These are phyloP conservation scores for Orestias chungarensis DNA, from an alignment of 2,797 vertebrate species.

Conservation along the genomic window DNA sequence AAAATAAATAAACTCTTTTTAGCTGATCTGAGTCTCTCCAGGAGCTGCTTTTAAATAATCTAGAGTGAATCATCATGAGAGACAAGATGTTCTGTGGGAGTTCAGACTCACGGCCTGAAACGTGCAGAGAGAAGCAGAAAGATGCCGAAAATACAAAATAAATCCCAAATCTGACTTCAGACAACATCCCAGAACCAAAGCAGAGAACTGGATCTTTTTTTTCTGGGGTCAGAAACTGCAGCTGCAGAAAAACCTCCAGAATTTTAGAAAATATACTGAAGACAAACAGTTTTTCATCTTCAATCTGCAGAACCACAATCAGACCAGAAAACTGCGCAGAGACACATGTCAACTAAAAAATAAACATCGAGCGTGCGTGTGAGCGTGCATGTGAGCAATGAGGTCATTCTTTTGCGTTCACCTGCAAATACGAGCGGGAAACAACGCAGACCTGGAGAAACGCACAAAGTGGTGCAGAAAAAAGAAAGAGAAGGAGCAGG, in stretches of 20 bases:
- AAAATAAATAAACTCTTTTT: slow-evolving; percentile 8
- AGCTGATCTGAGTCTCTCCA: slow-evolving; percentile 8
- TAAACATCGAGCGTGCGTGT: neutral
- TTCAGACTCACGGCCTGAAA: neutral
- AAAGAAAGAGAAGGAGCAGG: accelerated
- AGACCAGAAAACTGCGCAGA: neutral
- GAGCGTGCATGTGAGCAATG: slow-evolving; percentile 40
- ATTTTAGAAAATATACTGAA: neutral
- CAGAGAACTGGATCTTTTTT: neutral
- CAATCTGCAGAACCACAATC: neutral
- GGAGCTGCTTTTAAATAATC: neutral
- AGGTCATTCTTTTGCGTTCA: slow-evolving; percentile 63
- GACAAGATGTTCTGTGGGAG: slow-evolving; percentile 3
- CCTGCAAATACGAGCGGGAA: slow-evolving; percentile 34
- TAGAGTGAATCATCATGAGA: slow-evolving; percentile 3
- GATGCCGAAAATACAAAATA: neutral
- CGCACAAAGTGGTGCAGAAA: neutral
- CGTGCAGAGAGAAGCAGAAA: neutral
- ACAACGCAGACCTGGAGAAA: neutral
- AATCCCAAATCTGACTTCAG: neutral
- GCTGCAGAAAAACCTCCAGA: neutral
- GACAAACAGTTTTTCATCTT: neutral
- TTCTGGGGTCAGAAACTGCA: neutral
- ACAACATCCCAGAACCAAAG: neutral
- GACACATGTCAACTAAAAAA: neutral